Conservation (phyloP, 2,113 vertebrate genomes). For the Stegostoma tigrinum region DNA sequence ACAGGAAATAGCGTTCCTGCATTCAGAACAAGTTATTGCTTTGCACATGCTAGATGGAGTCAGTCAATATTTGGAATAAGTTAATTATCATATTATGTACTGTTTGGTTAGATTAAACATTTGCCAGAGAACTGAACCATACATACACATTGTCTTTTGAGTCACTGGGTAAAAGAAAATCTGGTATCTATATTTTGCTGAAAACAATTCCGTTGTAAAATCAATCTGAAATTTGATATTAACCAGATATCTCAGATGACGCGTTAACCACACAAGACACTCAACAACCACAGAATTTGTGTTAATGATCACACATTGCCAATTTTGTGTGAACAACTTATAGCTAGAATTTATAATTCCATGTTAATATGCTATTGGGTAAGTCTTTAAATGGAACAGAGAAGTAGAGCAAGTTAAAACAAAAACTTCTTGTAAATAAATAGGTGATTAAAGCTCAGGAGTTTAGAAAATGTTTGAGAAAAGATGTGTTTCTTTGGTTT, state of each 20-base stretch:
- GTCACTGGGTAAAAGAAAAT: background rate
- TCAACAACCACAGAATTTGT: background rate
- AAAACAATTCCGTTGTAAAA: background rate
- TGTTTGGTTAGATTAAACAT: background rate
- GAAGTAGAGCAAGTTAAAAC: background rate
- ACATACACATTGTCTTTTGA: background rate
- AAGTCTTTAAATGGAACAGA: too few species aligned
- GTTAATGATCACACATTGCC: background rate
- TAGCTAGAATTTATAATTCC: too few species aligned
- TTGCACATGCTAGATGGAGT: background rate
- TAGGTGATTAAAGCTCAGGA: background rate
- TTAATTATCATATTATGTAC: constrained; percentile 50
- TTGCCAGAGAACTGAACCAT: background rate
- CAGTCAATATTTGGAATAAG: constrained; percentile 54
- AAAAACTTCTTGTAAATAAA: background rate
- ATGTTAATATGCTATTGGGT: too few species aligned
- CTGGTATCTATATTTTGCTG: background rate
- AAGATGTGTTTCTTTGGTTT: background rate
- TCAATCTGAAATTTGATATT: background rate
- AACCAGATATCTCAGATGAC: background rate
- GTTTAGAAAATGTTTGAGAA: background rate
- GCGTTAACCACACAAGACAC: background rate
- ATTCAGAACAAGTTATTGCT: background rate
- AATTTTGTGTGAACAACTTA: too few species aligned
- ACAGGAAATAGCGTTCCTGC: background rate